Evolutionary conservation across 2,113 vertebrate species (phyloP).

Genomic region (Brachirus orientalis): DNA sequence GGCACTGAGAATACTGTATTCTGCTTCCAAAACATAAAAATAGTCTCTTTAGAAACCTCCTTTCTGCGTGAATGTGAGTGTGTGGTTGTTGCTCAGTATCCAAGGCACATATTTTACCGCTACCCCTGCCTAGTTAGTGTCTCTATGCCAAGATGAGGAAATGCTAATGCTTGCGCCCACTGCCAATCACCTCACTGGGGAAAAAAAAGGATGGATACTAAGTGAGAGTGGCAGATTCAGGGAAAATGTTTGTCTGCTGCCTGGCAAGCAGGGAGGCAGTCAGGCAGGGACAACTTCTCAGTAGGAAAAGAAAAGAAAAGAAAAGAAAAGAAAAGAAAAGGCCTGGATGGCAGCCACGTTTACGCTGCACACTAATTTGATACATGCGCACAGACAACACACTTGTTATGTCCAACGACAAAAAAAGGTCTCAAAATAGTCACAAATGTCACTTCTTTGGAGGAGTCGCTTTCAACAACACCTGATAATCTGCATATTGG

Average conservation of each 20-base stretch:
- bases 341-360: background rate
- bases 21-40: conserved; percentile 17
- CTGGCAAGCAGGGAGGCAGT: conserved; percentile 55
- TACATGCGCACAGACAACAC: background rate
- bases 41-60: background rate
- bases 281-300: conserved; percentile 31
- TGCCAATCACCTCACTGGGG: conserved; percentile 75
- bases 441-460: background rate
- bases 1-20: conserved; percentile 5
- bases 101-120: conserved; percentile 55
- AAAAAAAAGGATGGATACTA: conserved; percentile 65
- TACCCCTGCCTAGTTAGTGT: conserved; percentile 67
- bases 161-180: conserved; percentile 77
- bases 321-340: conserved; percentile 6
- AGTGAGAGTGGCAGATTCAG: conserved; percentile 78
- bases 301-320: background rate
- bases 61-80: conserved; percentile 29
- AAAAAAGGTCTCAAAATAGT: background rate
- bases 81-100: conserved; percentile 59
- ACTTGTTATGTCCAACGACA: conserved; percentile 1
- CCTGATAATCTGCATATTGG: conserved; percentile 1
- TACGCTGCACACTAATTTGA: background rate
- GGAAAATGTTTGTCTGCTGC: conserved; percentile 75
- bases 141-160: conserved; percentile 73
- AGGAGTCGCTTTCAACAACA: background rate